Conservation (phyloP, 2,888 invertebrate genomes). For the Leucophenga montana region DNA sequence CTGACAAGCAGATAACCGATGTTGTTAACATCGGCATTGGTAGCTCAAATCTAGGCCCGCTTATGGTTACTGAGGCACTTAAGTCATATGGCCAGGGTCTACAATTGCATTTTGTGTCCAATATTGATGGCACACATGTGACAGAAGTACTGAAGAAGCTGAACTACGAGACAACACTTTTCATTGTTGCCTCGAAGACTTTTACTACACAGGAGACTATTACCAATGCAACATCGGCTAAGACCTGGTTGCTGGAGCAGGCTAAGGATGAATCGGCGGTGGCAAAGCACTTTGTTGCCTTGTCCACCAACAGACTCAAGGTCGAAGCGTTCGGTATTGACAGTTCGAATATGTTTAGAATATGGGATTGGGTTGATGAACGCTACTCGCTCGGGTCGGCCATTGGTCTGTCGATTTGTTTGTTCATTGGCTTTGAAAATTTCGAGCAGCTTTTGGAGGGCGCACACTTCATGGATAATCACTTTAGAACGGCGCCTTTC, state of each 20-base stretch:
- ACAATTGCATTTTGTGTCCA: constrained; percentile 95
- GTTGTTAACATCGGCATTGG: constrained; percentile 99
- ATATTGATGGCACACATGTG: constrained; percentile 98
- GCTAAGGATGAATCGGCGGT: constrained; percentile 90
- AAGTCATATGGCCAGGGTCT: constrained; percentile 92
- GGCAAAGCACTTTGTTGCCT: constrained; percentile 97
- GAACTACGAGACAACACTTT: constrained; percentile 93
- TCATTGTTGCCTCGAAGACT: constrained; percentile 99
- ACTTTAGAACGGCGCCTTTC: constrained; percentile 89
- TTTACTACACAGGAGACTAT: constrained; percentile 99
- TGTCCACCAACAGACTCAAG: constrained; percentile 95
- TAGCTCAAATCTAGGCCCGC: constrained; percentile 97
- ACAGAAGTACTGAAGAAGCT: constrained; percentile 93
- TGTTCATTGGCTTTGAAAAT: constrained; percentile 95
- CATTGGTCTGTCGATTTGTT: constrained; percentile 95
- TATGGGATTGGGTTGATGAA: constrained; percentile 99
- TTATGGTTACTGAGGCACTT: constrained; percentile 99
- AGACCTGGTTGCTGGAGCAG: constrained; percentile 90
- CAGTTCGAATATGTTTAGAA: constrained; percentile 98
- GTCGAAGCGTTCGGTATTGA: constrained; percentile 99
- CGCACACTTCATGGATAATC: constrained; percentile 94
- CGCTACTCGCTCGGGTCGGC: constrained; percentile 98
- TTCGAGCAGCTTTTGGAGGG: constrained; percentile 93
- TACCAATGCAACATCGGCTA: constrained; percentile 98
- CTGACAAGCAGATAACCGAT: constrained; percentile 95